Base-by-base conservation (phyloP, 2,797 vertebrate genomes). In the Mus minutoides region DNA sequence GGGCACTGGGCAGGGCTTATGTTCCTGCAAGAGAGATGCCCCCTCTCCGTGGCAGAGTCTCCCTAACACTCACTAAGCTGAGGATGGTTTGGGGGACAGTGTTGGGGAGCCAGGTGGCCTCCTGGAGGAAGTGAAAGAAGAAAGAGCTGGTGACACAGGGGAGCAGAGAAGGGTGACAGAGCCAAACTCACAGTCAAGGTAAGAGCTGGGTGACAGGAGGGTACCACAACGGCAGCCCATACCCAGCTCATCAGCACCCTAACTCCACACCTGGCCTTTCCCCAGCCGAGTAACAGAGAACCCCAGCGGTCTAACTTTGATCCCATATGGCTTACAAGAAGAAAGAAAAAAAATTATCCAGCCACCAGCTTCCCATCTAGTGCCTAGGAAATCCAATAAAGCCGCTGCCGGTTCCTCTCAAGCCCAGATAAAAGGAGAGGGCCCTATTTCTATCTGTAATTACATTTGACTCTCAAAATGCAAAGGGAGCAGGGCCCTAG, bases 361-460 rank as follows among this genome's bases (percentile, higher is more conserved):
- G 24, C 46, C 31, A 3, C 56, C 75, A 11, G 64, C 21, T 90
- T 96, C 40, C 22, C 1, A 4, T 77, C 87, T 31, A 49, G 91
- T 7, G 1, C 94, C 92, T 85, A n/a, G 60, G 88, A 94, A 60
- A 97, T 95, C 97, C 92, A 97, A 94, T 97, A 75, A 97, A 97
- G 83, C 88, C 86, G 4, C 93, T 84, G 34, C 93, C 88, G 34
- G 56, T 31, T 95, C 95, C 88, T 95, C 97, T 92, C 96, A 93
- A 97, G 95, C 90, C 6, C 97, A 90, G 95, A 96, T 91, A 46
- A 97, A 95, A 97, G 37, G 43, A 94, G 31, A 94, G 79, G 77
- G 96, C 97, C 98, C 98, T 82, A 98, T 98, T 98, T 98, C 85
- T 71, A 95, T 69, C 94, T 78, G n/a, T 94, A 98, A 98, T 97